These are phyloP conservation scores for Chalcosyrphus nemorum DNA, from an alignment of 2,888 invertebrate genomes.

Conservation along the genomic window DNA sequence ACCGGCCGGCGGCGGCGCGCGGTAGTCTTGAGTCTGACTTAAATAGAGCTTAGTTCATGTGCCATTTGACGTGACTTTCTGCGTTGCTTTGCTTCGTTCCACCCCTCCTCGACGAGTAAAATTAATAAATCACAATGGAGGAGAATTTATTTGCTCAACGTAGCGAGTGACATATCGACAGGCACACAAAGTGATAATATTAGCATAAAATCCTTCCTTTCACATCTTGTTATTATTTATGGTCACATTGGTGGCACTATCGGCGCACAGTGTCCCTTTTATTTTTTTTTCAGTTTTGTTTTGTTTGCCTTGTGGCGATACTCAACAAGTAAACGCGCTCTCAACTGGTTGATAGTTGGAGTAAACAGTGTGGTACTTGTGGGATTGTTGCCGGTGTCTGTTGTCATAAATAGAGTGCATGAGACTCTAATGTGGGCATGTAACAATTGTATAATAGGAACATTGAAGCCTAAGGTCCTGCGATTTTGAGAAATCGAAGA, in stretches of 20 bases:
- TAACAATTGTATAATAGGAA: not conserved
- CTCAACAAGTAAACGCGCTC: slow-evolving; percentile 43
- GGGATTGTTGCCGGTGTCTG: not conserved
- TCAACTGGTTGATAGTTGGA: not conserved
- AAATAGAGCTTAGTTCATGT: slow-evolving; percentile 32
- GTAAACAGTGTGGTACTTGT: not conserved
- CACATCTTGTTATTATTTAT: slow-evolving; percentile 70
- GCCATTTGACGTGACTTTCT: slow-evolving; percentile 24
- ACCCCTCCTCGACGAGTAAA: slow-evolving; percentile 20
- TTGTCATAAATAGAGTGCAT: not conserved
- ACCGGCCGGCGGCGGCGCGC: slow-evolving; percentile 1
- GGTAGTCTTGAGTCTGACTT: slow-evolving; percentile 42
- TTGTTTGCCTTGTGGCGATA: slow-evolving; percentile 43
- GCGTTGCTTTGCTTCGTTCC: not conserved
- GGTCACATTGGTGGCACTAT: slow-evolving; percentile 20
- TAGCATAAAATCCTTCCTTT: slow-evolving; percentile 80
- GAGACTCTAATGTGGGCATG: not conserved
- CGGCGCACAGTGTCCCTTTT: slow-evolving; percentile 59
- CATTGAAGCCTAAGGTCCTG: too few relatives aligned
- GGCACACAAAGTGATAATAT: slow-evolving; percentile 82
- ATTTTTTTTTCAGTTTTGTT: too few relatives aligned
- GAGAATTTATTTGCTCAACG: slow-evolving; percentile 70
- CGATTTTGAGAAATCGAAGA: too few relatives aligned
- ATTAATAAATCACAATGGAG: slow-evolving; percentile 69
- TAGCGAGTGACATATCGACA: slow-evolving; percentile 78